Evolutionary conservation across 2,797 vertebrate genomes (phyloP).

Genomic region (Xerus rutilus): DNA sequence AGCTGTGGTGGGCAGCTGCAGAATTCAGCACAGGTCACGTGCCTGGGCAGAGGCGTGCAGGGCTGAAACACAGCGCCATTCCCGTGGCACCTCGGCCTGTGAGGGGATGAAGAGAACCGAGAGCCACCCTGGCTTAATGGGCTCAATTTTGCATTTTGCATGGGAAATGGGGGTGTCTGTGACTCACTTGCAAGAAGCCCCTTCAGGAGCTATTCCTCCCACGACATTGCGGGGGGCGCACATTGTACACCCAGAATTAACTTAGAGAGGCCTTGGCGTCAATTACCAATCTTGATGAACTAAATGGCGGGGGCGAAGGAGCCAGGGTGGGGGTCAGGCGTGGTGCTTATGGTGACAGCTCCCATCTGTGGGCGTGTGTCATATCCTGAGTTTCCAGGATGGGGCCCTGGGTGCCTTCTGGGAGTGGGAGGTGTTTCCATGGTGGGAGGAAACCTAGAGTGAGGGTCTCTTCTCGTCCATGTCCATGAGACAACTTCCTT

Average conservation of each 20-base stretch:
- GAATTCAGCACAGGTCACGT: neutral
- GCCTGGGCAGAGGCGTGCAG: neutral
- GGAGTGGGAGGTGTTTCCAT: neutral
- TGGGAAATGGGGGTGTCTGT: neutral
- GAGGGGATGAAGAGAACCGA: constrained; percentile 13
- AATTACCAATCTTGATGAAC: neutral
- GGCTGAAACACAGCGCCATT: neutral
- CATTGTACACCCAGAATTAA: neutral
- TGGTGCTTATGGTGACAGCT: neutral
- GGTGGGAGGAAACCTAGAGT: neutral
- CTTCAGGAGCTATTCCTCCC: neutral
- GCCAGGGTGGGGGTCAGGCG: neutral
- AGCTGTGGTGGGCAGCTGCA: neutral
- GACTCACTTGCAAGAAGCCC: neutral
- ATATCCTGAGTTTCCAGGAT: neutral
- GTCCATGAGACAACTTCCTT: neutral
- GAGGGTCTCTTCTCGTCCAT: neutral
- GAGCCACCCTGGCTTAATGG: neutral
- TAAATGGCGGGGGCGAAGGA: neutral
- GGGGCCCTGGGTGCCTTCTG: neutral
- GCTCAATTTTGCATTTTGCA: constrained; percentile 18
- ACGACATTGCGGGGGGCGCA: neutral
- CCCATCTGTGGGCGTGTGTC: neutral
- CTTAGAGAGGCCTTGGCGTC: neutral
- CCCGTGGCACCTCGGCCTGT: neutral